Evolutionary conservation across 2,797 vertebrate species (phyloP), one percentile per base, ranked within the genome.

Genomic region (Urophycis tenuis): DNA sequence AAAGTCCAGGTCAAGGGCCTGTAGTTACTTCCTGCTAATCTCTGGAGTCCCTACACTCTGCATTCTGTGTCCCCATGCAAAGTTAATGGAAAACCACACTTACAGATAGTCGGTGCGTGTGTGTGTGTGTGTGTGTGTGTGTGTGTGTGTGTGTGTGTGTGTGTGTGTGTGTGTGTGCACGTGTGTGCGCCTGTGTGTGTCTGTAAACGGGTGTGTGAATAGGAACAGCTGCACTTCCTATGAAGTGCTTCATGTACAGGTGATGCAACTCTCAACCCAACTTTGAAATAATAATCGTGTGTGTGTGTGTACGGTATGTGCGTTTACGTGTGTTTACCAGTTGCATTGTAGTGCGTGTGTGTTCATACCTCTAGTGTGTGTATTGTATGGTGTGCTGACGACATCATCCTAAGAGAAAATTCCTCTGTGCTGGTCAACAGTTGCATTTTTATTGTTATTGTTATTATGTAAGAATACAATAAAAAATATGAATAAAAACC

Each of bases 81-180:
- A 35, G 34, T 35, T 69, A 41, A 69, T 41, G 75, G 67, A 76
- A 76, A 76, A 30, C 29, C 35, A 41, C 35, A 41, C 30, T 36
- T 33, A 45, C 36, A n/a, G 17, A 92, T 92, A 83, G 14, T 94
- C 93, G 60, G 41, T 95, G 76, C 91, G 94, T 5, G 91, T 95
- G 78, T 91, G 93, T 60, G 0, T 94, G 94, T 86, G 88, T 94
- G 53, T 74, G 33, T 39, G 32, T 67, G 71, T 36, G 35, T 41
- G 36, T 76, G 60, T 33, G 75, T 12, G 29, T 19, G 75, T 41
- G 29, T 60, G 71, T 67, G 60, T 17, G 39, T 64, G 22, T 73
- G 74, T 22, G 34, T 32, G 53, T 32, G 49, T 31, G 32, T 30
- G 39, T 53, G 31, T 17, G 45, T 70, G 49, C 41, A 34, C 39